phyloP scores from a whole-genome alignment of 2,797 vertebrate genomes.

The Propithecus perrieri region DNA sequence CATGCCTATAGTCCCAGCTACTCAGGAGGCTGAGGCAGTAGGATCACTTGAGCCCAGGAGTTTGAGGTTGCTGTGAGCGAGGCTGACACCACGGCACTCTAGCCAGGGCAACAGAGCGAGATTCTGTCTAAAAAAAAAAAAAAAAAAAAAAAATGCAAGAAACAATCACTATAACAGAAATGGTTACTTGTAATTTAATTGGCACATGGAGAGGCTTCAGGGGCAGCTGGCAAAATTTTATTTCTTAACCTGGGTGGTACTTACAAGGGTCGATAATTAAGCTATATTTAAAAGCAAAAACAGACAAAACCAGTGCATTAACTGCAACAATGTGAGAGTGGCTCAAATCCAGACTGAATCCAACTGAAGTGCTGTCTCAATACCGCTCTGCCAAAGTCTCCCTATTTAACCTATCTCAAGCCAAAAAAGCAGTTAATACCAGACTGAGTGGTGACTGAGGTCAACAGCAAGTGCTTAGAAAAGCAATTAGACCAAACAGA shows the following conservation, averaged over 20 bases:
- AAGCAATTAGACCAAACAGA: slow-evolving; percentile 20
- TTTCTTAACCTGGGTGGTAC: slow-evolving; percentile 11
- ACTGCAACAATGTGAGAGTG: neutral
- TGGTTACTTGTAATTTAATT: neutral
- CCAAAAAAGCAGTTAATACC: slow-evolving; percentile 63
- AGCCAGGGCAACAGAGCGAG: too few relatives aligned
- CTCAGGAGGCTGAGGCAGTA: too few relatives aligned
- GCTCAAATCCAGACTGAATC: slow-evolving; percentile 25
- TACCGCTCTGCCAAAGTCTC: neutral
- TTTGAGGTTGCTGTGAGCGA: too few relatives aligned
- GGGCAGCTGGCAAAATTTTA: slow-evolving; percentile 21
- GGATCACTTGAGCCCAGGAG: too few relatives aligned
- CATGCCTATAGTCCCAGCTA: too few relatives aligned
- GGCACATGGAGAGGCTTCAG: neutral
- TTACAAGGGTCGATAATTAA: slow-evolving; percentile 39
- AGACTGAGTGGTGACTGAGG: slow-evolving; percentile 9
- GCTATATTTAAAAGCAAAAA: slow-evolving; percentile 29
- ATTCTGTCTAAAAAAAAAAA: too few relatives aligned
- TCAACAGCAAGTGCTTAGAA: slow-evolving; percentile 49
- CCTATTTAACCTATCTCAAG: neutral
- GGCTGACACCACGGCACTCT: too few relatives aligned
- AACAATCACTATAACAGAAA: neutral
- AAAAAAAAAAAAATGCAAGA: neutral
- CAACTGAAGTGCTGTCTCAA: neutral
- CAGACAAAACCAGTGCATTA: neutral